Percentiles rank a stretch among this genome's conserved stretches.
These are phyloP conservation scores for Micrasema longulum DNA, from an alignment of 1,140 invertebrate species.

Conservation along the genomic window DNA sequence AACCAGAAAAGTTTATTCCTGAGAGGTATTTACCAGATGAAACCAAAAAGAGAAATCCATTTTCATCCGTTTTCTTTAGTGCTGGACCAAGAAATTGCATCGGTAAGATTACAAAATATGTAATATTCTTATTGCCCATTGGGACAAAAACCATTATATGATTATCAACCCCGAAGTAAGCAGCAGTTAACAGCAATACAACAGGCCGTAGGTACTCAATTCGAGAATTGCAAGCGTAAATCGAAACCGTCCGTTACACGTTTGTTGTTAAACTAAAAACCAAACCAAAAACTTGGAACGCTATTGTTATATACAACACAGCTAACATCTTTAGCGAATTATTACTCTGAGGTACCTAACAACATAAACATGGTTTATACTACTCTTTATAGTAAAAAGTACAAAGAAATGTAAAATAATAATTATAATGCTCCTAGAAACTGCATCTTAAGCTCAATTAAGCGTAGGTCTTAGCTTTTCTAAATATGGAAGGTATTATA, in stretches of 20 bases:
- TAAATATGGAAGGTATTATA: no score
- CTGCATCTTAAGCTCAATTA: no score
- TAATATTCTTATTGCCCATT: background rate
- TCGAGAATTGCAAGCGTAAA: no score
- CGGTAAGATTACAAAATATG: constrained; percentile 59
- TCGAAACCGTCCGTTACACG: no score
- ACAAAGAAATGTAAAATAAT: no score
- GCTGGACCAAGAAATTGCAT: constrained; percentile 83
- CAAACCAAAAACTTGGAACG: no score
- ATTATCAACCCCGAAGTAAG: background rate
- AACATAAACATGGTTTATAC: background rate
- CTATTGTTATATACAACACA: background rate
- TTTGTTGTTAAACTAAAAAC: no score
- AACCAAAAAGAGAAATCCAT: constrained; percentile 64
- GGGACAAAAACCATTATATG: no score
- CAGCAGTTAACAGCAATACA: no score
- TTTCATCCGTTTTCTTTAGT: constrained; percentile 83
- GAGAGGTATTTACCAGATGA: constrained; percentile 78
- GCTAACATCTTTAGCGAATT: background rate
- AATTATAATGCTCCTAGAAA: no score
- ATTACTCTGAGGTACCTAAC: background rate
- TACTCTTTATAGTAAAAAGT: background rate
- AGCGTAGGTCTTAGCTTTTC: no score
- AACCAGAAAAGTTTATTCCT: constrained; percentile 81
- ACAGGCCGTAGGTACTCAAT: no score